Conservation (phyloP, 1,140 invertebrate genomes). For the Magallana angulata region DNA sequence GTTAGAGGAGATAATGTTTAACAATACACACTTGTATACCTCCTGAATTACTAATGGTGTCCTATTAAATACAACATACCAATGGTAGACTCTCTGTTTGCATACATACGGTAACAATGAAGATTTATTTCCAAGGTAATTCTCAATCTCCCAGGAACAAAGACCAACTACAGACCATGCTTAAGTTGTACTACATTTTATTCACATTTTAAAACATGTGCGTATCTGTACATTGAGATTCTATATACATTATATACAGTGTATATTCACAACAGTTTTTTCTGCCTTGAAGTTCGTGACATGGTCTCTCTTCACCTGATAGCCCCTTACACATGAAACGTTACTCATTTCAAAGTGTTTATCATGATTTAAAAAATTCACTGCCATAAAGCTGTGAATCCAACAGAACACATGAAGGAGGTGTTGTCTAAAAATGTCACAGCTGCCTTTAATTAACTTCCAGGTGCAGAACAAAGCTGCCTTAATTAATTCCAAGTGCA, state of each 20-base stretch:
- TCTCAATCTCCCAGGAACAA: too few species aligned
- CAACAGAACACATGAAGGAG: neutral
- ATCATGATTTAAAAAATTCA: neutral
- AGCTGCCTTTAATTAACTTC: neutral
- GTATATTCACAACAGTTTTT: neutral
- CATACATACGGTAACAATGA: too few species aligned
- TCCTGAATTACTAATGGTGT: too few species aligned
- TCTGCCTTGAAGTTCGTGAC: neutral
- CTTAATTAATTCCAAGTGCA: neutral
- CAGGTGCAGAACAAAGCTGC: neutral
- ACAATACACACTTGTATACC: too few species aligned
- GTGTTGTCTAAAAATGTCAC: neutral
- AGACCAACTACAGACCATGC: too few species aligned
- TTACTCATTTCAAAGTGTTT: too few species aligned
- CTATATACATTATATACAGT: conserved; percentile 9
- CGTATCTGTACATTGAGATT: neutral
- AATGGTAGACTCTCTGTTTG: too few species aligned
- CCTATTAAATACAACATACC: too few species aligned
- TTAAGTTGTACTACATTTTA: neutral
- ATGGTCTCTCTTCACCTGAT: neutral
- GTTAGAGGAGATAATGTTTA: too few species aligned
- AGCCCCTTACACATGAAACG: too few species aligned
- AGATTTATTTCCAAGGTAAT: too few species aligned
- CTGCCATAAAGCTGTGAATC: neutral
- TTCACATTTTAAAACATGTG: conserved; percentile 6